These are phyloP conservation scores for Dryas iulia DNA, from an alignment of 1,140 invertebrate species.

Conservation along the genomic window DNA sequence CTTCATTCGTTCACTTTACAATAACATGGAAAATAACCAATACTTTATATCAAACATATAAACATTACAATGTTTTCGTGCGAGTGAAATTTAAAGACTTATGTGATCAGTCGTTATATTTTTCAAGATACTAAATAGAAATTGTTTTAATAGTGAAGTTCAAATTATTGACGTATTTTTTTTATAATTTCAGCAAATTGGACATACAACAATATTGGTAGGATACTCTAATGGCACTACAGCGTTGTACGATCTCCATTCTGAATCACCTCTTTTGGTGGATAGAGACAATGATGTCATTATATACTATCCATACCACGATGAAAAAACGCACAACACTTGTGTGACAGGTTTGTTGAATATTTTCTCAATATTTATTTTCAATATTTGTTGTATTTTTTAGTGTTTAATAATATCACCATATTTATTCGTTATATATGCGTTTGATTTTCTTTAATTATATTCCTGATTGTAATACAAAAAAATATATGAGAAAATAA, in stretches of 20 bases:
- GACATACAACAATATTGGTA: constrained; percentile 80
- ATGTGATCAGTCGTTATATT: not conserved
- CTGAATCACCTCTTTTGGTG: constrained; percentile 78
- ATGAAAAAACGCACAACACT: constrained; percentile 51
- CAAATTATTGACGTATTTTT: not conserved
- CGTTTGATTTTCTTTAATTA: too few species aligned
- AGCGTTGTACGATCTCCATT: constrained; percentile 81
- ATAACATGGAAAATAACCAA: too few species aligned
- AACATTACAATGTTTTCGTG: too few species aligned
- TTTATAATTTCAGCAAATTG: constrained; percentile 58
- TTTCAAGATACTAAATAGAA: too few species aligned
- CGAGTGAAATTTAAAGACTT: not conserved
- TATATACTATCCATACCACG: constrained; percentile 65
- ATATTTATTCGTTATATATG: too few species aligned
- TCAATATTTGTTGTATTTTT: not conserved
- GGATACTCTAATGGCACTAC: constrained; percentile 84
- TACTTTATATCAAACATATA: too few species aligned
- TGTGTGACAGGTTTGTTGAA: constrained; percentile 58
- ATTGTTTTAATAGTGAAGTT: not conserved
- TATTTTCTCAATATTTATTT: not conserved
- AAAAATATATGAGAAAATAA: too few species aligned
- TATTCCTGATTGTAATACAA: too few species aligned
- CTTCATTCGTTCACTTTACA: too few species aligned
- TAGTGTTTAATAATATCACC: not conserved
- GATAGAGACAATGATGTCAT: constrained; percentile 54